Conservation (phyloP, 2,797 vertebrate genomes). For the Parauchenoglanis ngamensis region DNA sequence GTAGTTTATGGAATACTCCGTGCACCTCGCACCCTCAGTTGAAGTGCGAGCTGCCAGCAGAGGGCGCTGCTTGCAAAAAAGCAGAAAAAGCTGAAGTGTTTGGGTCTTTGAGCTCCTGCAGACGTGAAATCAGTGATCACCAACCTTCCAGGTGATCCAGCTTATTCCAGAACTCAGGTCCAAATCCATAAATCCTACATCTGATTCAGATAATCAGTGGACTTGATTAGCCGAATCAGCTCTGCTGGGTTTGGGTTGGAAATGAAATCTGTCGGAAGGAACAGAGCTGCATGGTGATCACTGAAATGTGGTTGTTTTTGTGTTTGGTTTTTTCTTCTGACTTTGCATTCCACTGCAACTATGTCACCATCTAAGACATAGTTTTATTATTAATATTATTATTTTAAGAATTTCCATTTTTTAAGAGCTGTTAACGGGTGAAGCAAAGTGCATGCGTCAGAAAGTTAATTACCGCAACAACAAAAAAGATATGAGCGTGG, state of each 20-base stretch:
- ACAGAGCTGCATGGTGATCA: not conserved
- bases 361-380: not conserved
- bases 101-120: not conserved
- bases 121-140: slow-evolving; percentile 6
- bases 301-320: not conserved
- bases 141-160: slow-evolving; percentile 14
- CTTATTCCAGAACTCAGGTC: slow-evolving; percentile 10
- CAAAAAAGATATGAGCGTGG: no score
- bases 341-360: not conserved
- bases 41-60: not conserved
- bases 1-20: not conserved
- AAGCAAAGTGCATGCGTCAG: not conserved
- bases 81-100: not conserved
- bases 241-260: not conserved
- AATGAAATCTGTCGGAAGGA: not conserved
- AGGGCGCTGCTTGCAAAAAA: slow-evolving; percentile 22
- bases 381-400: no score
- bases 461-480: not conserved
- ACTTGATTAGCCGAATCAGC: not conserved
- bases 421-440: not conserved
- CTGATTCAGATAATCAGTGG: slow-evolving; percentile 16
- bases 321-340: not conserved
- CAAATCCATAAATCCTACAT: slow-evolving; percentile 1
- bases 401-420: not conserved
- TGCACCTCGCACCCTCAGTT: not conserved